Base-by-base conservation (phyloP, 2,888 invertebrate genomes). In the Scaptomyza reducta region DNA sequence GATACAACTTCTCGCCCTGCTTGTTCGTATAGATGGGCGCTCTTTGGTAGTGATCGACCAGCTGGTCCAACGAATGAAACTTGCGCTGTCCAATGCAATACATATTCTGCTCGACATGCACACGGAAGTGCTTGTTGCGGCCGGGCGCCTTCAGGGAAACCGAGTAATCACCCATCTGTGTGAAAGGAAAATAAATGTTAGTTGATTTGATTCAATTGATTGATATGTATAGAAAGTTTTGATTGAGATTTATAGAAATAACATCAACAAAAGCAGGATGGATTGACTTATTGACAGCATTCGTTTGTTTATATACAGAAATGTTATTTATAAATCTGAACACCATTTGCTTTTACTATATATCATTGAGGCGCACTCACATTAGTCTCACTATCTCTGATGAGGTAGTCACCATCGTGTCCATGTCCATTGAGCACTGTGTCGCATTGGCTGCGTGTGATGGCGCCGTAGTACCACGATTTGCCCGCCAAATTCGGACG, bases 21-120 rank as follows among this genome's bases (percentile, higher is more conserved):
- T 97, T 97, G 93, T 97, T 98, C 90, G 98, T 98, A 93, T 98
- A 99, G 91, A 99, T 99, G 85, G 99, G 99, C 88, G 99, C 98
- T 91, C 97, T 96, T 94, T 98, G 98, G 94, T 99, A 99, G 93
- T 99, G 99, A 91, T 97, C 96, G 87, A 99, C 98, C 83, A 99
- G 94, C 92, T 98, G 98, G 91, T 99, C 98, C 89, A 99, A 93
- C 62, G 97, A 95, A 89, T 96, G 96, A 93, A 99, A 99, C 93
- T 97, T 97, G 91, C 99, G 96, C 93, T 98, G 98, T 44, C 99
- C 99, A 93, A 99, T 99, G 93, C 97, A 97, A 92, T 97, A 98
- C 84, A 97, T 94, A 73, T 95, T 95, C 82, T 96, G 96, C 91
- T 97, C 97, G 74, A 98, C 98, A 92, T 98, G 98, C 89, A 99